Evolutionary conservation across 2,113 vertebrate species (phyloP), one percentile per base, ranked within the genome.

Genomic region (Oreotrochilus melanogaster): DNA sequence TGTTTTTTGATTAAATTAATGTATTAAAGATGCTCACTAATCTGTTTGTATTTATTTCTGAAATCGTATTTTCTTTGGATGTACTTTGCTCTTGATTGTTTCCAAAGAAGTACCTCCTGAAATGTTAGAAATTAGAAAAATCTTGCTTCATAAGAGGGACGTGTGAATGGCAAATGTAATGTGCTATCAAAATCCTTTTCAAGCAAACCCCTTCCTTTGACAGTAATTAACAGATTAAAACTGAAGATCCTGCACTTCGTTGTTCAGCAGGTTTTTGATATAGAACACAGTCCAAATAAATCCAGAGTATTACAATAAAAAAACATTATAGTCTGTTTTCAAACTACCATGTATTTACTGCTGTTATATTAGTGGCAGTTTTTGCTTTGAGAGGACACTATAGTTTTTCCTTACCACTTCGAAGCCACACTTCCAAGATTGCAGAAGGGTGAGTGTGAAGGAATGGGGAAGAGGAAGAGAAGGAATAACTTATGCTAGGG

Each of bases 31-130:
- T 31, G 51, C 47, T 72, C 6, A 61, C 79, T 86, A 60, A 78
- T 90, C 45, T 70, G 43, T 19, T 94, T 80, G 21, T 14, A 61
- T 88, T 95, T 93, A 45, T 90, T 81, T 88, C 37, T 86, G 65
- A 88, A 92, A 42, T 89, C 19, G 9, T 74, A 19, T 72, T 87
- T 75, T 74, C 27, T 92, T 87, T 10, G 10, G 12, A 58, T 88
- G 13, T 2, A 14, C 47, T 81, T 73, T 86, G 50, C 51, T 94
- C 74, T 95, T 84, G n/a, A 72, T 54, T 95, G 25, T 75, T 83
- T 86, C 82, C 57, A 94, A 87, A 18, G 27, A 60, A 60, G 33
- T 57, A 82, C 61, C 45, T 89, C 50, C 51, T 78, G 82, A 90
- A 24, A 31, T 50, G 23, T 28, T 66, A 67, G 43, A 86, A 91